Conservation (phyloP, 2,113 vertebrate genomes). For the Lipophrys pholis region DNA sequence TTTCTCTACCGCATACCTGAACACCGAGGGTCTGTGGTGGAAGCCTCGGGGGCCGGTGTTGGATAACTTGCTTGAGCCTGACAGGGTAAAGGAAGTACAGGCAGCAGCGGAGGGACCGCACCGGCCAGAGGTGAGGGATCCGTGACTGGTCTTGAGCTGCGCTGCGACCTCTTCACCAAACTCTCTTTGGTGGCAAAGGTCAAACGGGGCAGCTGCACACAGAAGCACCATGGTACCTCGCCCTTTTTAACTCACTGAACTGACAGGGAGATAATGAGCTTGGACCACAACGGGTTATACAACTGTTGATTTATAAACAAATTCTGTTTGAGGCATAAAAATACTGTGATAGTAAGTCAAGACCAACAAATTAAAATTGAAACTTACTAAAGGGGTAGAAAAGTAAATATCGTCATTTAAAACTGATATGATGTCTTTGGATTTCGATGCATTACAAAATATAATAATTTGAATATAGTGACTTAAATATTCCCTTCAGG, state of each 20-base stretch:
- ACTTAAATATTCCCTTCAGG: too few species aligned
- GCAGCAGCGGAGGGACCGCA: slow-evolving; percentile 18
- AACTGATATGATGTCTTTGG: too few species aligned
- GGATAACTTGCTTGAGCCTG: slow-evolving; percentile 27
- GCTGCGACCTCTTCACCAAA: slow-evolving; percentile 26
- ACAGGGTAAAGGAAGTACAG: slow-evolving; percentile 30
- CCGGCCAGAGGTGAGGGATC: slow-evolving; percentile 28
- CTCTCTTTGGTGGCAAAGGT: slow-evolving; percentile 23
- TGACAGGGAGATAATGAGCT: slow-evolving; percentile 13
- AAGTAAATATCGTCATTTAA: too few species aligned
- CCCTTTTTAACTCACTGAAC: not conserved
- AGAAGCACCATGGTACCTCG: not conserved
- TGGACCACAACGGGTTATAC: not conserved
- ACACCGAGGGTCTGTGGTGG: slow-evolving; percentile 24
- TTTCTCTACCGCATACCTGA: slow-evolving; percentile 46
- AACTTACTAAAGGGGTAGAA: too few species aligned
- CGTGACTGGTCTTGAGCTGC: slow-evolving; percentile 33
- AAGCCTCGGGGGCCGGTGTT: slow-evolving; percentile 30
- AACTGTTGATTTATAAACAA: not conserved
- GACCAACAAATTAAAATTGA: not conserved
- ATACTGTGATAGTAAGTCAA: not conserved
- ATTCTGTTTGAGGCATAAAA: not conserved
- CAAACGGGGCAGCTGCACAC: slow-evolving; percentile 35
- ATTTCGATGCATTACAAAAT: too few species aligned
- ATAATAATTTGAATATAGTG: too few species aligned